Evolutionary conservation across 2,797 vertebrate genomes (phyloP), one percentile per base, ranked within the genome.

Genomic region (Austrolebias charrua): DNA sequence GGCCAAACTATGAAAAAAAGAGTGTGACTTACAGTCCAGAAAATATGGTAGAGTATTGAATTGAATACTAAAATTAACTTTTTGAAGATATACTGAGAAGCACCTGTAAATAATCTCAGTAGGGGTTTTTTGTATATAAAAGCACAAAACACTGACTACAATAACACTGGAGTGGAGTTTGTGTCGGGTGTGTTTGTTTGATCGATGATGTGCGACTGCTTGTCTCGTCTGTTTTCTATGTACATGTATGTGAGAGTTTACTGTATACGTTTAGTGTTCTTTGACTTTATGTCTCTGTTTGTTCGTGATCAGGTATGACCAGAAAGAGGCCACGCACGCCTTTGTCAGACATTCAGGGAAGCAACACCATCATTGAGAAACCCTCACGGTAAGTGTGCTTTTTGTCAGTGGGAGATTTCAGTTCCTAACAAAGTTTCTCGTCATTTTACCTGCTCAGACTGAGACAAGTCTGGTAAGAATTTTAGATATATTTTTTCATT

Each of bases 331-430:
- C 95, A 0, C 93, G 96, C 15, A 94, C 93, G 0, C 96, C 96
- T 0, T 93, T 98, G 65, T 98, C 96, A 1, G 95, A 98, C 87
- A 94, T 98, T 35, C 97, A 98, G 75, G 95, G 96, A 56, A 93
- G 91, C 86, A 98, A 98, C 80, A 90, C 94, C 61, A 85, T 95
- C 79, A 93, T 94, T 13, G 96, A 97, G 74, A 95, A 90, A 71
- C 86, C 89, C 0, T 91, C 94, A 56, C 82, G 95, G 97, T 98
- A 90, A 91, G 95, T 43, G 16, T 18, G 13, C 20, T 33, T 33
- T 33, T 33, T 33, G 31, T 33, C 31, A 7, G 9, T 6, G 31
- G 5, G 31, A 33, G 31, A 6, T 40, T 40, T 40, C 38, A 40
- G 10, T 40, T 13, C 11, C 38, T 12, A 11, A 1, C 24, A 24